Evolutionary conservation across 2,113 vertebrate genomes (phyloP).

Genomic region (Pavo muticus): DNA sequence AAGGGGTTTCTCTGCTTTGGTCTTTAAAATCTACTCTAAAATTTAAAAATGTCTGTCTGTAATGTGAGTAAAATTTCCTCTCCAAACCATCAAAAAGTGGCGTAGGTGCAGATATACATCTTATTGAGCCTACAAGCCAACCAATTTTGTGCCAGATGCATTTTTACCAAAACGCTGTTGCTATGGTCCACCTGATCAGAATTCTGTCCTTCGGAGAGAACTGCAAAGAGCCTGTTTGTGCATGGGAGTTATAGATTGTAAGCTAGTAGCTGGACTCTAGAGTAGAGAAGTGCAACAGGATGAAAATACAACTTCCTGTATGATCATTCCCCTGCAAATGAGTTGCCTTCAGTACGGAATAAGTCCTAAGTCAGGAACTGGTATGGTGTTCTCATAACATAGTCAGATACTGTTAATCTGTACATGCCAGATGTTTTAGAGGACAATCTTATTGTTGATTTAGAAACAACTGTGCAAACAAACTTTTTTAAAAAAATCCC

Average conservation of each 20-base stretch:
- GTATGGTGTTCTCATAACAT: background rate
- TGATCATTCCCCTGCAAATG: background rate
- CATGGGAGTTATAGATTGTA: background rate
- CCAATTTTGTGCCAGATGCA: background rate
- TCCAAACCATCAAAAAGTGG: background rate
- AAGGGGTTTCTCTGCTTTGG: fast-evolving
- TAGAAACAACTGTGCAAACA: background rate
- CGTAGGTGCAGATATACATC: background rate
- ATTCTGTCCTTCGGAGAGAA: background rate
- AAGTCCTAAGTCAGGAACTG: background rate
- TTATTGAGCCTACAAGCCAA: fast-evolving
- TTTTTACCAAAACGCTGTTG: background rate
- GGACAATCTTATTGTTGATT: background rate
- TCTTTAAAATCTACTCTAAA: background rate
- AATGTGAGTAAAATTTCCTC: background rate
- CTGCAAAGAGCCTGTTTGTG: fast-evolving
- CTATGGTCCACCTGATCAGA: background rate
- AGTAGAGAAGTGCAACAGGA: background rate
- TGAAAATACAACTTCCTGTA: background rate
- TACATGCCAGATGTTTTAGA: background rate
- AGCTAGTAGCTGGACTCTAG: background rate
- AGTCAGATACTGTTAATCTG: background rate
- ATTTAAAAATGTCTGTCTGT: background rate
- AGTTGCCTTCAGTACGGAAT: background rate
- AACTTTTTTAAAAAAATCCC: background rate